Evolutionary conservation across 2,797 vertebrate genomes (phyloP).

Genomic region (Xiphorhynchus erythropygius): DNA sequence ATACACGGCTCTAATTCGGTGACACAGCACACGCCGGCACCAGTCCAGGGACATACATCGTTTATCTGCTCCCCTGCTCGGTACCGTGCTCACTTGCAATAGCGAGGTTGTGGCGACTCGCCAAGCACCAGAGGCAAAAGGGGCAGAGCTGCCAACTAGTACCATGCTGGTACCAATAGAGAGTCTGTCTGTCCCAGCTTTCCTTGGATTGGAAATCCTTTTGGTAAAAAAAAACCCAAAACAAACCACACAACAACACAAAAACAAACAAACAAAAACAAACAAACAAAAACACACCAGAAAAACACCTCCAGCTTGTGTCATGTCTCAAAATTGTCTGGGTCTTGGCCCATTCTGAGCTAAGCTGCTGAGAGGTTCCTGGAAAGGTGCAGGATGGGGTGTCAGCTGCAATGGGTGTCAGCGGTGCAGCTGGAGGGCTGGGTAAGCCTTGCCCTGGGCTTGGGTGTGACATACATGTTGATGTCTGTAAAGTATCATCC

Average conservation of each 20-base stretch:
- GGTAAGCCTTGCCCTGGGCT: constrained; percentile 54
- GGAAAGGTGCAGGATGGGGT: not conserved
- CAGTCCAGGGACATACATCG: not conserved
- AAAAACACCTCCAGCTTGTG: not conserved
- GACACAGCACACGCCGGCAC: not conserved
- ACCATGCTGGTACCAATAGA: not conserved
- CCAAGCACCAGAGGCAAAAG: not conserved
- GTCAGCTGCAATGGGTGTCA: not conserved
- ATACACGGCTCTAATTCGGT: not conserved
- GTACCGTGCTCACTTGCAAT: not conserved
- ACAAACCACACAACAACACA: too few relatives aligned
- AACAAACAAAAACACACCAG: too few relatives aligned
- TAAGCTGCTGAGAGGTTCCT: not conserved
- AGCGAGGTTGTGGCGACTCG: fast-evolving
- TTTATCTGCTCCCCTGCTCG: not conserved
- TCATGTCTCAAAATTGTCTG: not conserved
- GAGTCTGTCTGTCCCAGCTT: not conserved
- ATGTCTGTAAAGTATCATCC: constrained; percentile 22
- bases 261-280: not conserved
- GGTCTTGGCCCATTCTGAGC: not conserved
- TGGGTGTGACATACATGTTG: constrained; percentile 2
- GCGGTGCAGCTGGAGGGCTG: constrained; percentile 49
- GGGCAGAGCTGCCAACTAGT: not conserved
- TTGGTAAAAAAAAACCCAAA: not conserved
- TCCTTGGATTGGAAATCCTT: not conserved